Evolutionary conservation across 2,888 invertebrate genomes (phyloP), one percentile per base, ranked within the genome.

Genomic region (Auanema freiburgensis): DNA sequence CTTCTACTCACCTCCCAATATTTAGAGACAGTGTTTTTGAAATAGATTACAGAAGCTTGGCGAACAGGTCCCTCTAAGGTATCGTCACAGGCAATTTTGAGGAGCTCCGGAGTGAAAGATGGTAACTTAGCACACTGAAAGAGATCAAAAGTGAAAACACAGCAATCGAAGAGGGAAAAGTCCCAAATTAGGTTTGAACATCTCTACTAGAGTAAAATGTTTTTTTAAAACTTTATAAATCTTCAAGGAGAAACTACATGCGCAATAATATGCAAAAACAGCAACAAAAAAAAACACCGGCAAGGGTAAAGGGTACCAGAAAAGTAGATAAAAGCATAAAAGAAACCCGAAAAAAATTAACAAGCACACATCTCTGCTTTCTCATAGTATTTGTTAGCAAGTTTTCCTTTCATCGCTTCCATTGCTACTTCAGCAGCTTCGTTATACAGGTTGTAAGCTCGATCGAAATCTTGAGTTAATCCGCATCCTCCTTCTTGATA

Each of bases 101-200:
- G 88, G 65, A 98, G 87, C 54, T 91, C 89, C 57, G 96, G 97
- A 57, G 92, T 91, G 87, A 98, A 98, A 24, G 95, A 95, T 84
- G 95, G 93, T 70, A 96, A 94, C 88, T 92, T 92, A 85, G 92
- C 90, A 76, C 92, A 90, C 92, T 93, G 71, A 57, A 69, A 64
- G 12, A 23, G 4, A 8, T 33, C 8, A 33, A 16, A 6, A 44
- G 21, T 43, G 42, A 24, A 14, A 57, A 25, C 11, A 21, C 14
- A 59, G 25, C n/a, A n/a, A 18, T 10, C 40, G 41, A 56, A 46
- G 21, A 46, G 46, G 46, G 16, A 46, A 33, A 33, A 33, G 33
- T 33, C 33, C 33, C 33, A 33, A 33, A 62, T 6, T 41, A 54
- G 41, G 23, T 16, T 10, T 18, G 46, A 46, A 46, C 46, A 46